Percentiles rank a stretch among this genome's conserved stretches.
These are phyloP conservation scores for Drosophila parabipectinata DNA, from an alignment of 1,140 invertebrate species.

Conservation along the genomic window DNA sequence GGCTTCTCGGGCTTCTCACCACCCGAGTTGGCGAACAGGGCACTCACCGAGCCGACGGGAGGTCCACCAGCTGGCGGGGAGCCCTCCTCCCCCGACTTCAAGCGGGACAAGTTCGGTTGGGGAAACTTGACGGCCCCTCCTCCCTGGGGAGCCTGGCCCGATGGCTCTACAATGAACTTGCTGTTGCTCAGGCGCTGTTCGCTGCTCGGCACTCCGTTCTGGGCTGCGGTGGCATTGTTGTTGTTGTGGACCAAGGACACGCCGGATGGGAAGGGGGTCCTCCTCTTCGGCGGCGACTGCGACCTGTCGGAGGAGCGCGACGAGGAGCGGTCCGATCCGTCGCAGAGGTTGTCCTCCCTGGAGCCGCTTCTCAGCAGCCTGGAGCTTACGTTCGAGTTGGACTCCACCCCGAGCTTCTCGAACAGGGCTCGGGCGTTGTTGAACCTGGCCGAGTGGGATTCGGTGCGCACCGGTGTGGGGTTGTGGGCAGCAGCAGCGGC, in stretches of 20 bases:
- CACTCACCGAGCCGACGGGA: conserved; percentile 57
- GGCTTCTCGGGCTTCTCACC: conserved; percentile 89
- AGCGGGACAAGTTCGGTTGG: conserved; percentile 73
- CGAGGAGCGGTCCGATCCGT: conserved; percentile 75
- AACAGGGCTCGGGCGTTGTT: conserved; percentile 96
- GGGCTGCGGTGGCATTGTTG: conserved; percentile 48
- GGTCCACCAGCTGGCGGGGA: conserved; percentile 11
- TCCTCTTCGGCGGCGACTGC: conserved; percentile 78
- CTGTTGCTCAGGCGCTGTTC: conserved; percentile 60
- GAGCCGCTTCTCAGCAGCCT: conserved; percentile 75
- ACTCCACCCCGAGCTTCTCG: conserved; percentile 93
- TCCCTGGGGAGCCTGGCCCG: conserved; percentile 3
- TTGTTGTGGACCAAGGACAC: conserved; percentile 66
- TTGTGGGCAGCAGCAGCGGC: conserved; percentile 52
- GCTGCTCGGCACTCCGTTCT: conserved; percentile 22
- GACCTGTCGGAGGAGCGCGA: conserved; percentile 81
- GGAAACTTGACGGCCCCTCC: conserved; percentile 42
- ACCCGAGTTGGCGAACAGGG: conserved; percentile 50
- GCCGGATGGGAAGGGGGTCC: conserved; percentile 76
- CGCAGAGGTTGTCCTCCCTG: conserved; percentile 80
- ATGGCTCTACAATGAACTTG: conserved; percentile 74
- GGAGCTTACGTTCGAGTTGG: conserved; percentile 84
- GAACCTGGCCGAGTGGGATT: conserved; percentile 95
- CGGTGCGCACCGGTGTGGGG: conserved; percentile 85
- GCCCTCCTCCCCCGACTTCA: conserved; percentile 84